Evolutionary conservation across 2,888 invertebrate genomes (phyloP).

Genomic region (Cataglyphis cursor): DNA sequence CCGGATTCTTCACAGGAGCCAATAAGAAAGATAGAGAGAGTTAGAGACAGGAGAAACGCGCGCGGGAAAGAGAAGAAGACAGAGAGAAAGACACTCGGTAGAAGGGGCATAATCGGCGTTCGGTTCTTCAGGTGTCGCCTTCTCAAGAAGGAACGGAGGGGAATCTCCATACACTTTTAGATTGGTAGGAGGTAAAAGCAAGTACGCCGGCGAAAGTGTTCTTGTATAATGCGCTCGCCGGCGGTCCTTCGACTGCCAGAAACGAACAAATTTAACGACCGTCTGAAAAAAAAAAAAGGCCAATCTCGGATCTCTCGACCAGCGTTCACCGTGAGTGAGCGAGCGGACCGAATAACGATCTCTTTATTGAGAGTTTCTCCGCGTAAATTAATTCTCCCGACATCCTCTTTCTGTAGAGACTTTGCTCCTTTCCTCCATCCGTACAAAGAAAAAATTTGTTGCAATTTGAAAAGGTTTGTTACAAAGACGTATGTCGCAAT

Average conservation of each 20-base stretch:
- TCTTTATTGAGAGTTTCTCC: constrained; percentile 44
- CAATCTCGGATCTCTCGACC: constrained; percentile 48
- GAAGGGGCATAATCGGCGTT: constrained; percentile 67
- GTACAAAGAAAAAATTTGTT: background rate
- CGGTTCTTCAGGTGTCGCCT: constrained; percentile 68
- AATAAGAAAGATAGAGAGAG: constrained; percentile 54
- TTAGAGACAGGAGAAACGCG: constrained; percentile 58
- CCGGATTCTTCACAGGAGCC: constrained; percentile 83
- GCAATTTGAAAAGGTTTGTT: background rate
- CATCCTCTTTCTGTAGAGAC: constrained; percentile 18
- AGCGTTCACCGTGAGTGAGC: constrained; percentile 21
- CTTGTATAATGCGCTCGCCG: constrained; percentile 73
- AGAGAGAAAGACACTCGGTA: constrained; percentile 10
- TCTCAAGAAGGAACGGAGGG: constrained; percentile 53
- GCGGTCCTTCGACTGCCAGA: constrained; percentile 66
- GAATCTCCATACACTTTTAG: constrained; percentile 73
- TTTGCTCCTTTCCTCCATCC: background rate
- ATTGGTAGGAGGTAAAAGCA: constrained; percentile 78
- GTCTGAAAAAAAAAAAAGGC: constrained; percentile 38
- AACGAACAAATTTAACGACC: constrained; percentile 73
- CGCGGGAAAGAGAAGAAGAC: constrained; percentile 36
- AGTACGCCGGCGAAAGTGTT: constrained; percentile 84
- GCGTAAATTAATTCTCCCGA: constrained; percentile 65
- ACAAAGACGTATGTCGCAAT: background rate
- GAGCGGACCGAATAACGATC: constrained; percentile 14